Evolutionary conservation across 2,113 vertebrate genomes (phyloP).

Genomic region (Butorides virescens): DNA sequence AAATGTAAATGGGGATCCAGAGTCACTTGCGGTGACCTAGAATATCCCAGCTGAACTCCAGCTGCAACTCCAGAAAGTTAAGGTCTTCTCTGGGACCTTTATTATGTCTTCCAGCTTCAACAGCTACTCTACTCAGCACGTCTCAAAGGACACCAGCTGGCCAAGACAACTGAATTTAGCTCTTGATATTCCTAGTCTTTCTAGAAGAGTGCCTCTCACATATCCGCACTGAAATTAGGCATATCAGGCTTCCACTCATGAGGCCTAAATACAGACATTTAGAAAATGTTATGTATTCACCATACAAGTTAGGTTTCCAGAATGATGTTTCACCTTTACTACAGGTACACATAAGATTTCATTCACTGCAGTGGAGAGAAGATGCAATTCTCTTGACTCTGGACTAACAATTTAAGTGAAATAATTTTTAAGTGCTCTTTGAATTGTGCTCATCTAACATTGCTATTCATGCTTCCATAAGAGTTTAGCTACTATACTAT

Average conservation of each 20-base stretch:
- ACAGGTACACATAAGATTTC: not conserved
- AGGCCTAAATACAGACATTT: not conserved
- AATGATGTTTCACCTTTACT: not conserved
- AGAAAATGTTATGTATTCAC: not conserved
- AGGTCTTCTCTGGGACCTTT: not conserved
- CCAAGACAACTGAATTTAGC: not conserved
- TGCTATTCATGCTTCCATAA: not conserved
- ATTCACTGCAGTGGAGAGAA: not conserved
- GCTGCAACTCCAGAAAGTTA: not conserved
- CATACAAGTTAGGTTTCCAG: not conserved
- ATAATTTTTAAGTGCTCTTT: not conserved
- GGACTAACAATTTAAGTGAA: not conserved
- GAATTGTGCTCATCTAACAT: not conserved
- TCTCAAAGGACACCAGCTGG: not conserved
- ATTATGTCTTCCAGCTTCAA: not conserved
- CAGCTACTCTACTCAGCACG: not conserved
- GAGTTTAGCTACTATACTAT: not conserved
- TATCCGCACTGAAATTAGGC: not conserved
- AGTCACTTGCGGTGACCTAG: not conserved
- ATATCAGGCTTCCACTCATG: not conserved
- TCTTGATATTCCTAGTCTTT: not conserved
- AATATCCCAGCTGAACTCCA: not conserved
- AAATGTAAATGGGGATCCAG: not conserved
- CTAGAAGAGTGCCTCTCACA: not conserved
- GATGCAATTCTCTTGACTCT: not conserved